Evolutionary conservation across 2,797 vertebrate genomes (phyloP).

Genomic region (Sylvilagus floridanus): DNA sequence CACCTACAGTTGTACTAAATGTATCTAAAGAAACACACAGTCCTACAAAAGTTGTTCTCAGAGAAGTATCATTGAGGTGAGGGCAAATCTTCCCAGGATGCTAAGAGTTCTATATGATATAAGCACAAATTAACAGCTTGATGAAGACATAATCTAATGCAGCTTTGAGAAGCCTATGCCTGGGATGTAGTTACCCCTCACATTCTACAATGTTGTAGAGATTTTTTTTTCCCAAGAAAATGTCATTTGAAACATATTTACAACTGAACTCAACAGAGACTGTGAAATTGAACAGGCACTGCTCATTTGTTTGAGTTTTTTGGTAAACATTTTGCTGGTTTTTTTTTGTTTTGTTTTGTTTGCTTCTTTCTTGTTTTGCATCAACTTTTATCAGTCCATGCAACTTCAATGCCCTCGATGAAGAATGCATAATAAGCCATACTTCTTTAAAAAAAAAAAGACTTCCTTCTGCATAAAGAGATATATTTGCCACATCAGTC

Average conservation of each 20-base stretch:
- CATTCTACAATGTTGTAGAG: slow-evolving; percentile 92
- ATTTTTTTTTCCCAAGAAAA: slow-evolving; percentile 91
- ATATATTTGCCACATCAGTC: slow-evolving; percentile 92
- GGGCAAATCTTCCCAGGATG: slow-evolving; percentile 92
- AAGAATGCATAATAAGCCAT: slow-evolving; percentile 94
- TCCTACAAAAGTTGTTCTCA: slow-evolving; percentile 94
- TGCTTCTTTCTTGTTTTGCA: slow-evolving; percentile 93
- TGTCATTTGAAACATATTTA: slow-evolving; percentile 97
- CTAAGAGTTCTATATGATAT: slow-evolving; percentile 92
- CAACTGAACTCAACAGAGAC: slow-evolving; percentile 98
- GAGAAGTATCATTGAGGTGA: slow-evolving; percentile 93
- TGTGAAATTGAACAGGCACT: slow-evolving; percentile 99
- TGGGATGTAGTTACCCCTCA: slow-evolving; percentile 92
- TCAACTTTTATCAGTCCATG: slow-evolving; percentile 97
- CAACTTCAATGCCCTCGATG: slow-evolving; percentile 94
- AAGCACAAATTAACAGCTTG: slow-evolving; percentile 92
- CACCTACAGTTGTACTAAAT: slow-evolving; percentile 95
- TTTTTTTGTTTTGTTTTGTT: slow-evolving; percentile 82
- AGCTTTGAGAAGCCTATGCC: slow-evolving; percentile 89
- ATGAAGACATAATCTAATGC: slow-evolving; percentile 91
- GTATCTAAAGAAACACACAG: slow-evolving; percentile 96
- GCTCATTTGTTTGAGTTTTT: slow-evolving; percentile 95
- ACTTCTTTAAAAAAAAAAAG: slow-evolving; percentile 90
- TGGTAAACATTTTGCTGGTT: slow-evolving; percentile 93
- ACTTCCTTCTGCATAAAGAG: slow-evolving; percentile 92